Evolutionary conservation across 2,888 invertebrate genomes (phyloP).

Genomic region (Malthinus flaveolus): DNA sequence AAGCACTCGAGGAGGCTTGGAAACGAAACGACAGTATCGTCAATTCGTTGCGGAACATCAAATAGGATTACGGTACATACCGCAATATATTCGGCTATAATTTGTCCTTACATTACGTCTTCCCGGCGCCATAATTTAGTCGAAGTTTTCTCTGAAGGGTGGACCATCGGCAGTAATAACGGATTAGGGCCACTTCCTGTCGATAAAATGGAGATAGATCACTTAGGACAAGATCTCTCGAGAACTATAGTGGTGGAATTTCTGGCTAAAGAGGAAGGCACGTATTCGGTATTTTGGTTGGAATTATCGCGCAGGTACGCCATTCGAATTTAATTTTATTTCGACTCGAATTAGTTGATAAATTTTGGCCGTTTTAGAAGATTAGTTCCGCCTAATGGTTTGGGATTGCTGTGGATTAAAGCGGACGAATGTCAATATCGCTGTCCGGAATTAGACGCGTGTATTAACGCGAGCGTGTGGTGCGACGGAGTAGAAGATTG

Average conservation of each 20-base stretch:
- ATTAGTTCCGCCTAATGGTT: slow-evolving; percentile 60
- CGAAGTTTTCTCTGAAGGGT: slow-evolving; percentile 84
- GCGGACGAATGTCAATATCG: slow-evolving; percentile 75
- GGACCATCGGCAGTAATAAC: slow-evolving; percentile 59
- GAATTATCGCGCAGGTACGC: slow-evolving; percentile 71
- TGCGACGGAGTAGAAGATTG: slow-evolving; percentile 80
- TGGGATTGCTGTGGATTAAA: slow-evolving; percentile 58
- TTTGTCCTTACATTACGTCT: slow-evolving; percentile 61
- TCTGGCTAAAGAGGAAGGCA: slow-evolving; percentile 72
- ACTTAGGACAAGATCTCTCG: slow-evolving; percentile 65
- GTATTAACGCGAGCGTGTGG: slow-evolving; percentile 78
- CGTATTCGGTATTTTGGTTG: slow-evolving; percentile 80
- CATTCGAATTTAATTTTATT: background rate
- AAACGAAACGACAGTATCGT: slow-evolving; percentile 58
- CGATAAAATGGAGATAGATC: slow-evolving; percentile 60
- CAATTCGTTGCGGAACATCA: slow-evolving; percentile 69
- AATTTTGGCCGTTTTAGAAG: slow-evolving; percentile 52
- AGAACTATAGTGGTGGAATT: slow-evolving; percentile 79
- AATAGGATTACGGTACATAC: slow-evolving; percentile 81
- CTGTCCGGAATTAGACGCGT: slow-evolving; percentile 80
- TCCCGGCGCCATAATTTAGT: slow-evolving; percentile 67
- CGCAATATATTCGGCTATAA: slow-evolving; percentile 59
- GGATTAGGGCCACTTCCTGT: slow-evolving; percentile 44
- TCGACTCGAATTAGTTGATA: slow-evolving; percentile 1
- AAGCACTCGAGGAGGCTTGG: slow-evolving; percentile 57